Base-by-base conservation (phyloP, 2,888 invertebrate species). In the Amorpha juglandis region DNA sequence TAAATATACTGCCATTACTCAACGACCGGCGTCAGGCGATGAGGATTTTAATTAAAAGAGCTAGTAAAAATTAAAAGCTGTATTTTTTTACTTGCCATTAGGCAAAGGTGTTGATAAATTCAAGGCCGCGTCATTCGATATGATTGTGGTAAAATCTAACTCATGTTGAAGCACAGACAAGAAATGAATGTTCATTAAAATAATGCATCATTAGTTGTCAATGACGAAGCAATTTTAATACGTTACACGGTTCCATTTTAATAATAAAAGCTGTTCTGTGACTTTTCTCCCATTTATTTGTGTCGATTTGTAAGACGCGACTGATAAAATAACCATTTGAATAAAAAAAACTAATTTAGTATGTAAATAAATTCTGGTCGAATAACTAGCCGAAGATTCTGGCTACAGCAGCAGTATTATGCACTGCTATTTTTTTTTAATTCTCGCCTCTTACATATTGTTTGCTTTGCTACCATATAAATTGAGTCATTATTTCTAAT, bases 151-250 rank as follows among this genome's bases (percentile, higher is more conserved):
- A 45, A 45, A 45, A 45, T 45, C 12, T 11, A 45, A 6, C 42
- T 45, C 11, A 45, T 45, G 45, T 27, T 27, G 4, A 6, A 45
- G 45, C 45, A 45, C 6, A 45, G 45, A 45, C 45, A 45, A 11
- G 45, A 45, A 45, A 45, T 9, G 45, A 45, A 45, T 45, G 45
- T 45, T 45, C 45, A 14, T 14, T 14, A 45, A 45, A 45, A 14
- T 45, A 55, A 55, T 55, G 55, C 55, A 55, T 55, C 55, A 55
- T 55, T 58, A 38, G 55, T 58, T 11, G 38, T 38, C 38, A 58
- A 58, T 58, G 58, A 58, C 58, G 19, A 58, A 58, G 58, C 38
- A 12, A 33, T 53, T 53, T 45, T 14, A 45, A 50, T 42, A 58
- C 12, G 42, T 58, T 58, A 38, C 42, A 42, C 11, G 11, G 35